Conservation (phyloP, 2,113 vertebrate genomes). For the Psephotus haematonotus region DNA sequence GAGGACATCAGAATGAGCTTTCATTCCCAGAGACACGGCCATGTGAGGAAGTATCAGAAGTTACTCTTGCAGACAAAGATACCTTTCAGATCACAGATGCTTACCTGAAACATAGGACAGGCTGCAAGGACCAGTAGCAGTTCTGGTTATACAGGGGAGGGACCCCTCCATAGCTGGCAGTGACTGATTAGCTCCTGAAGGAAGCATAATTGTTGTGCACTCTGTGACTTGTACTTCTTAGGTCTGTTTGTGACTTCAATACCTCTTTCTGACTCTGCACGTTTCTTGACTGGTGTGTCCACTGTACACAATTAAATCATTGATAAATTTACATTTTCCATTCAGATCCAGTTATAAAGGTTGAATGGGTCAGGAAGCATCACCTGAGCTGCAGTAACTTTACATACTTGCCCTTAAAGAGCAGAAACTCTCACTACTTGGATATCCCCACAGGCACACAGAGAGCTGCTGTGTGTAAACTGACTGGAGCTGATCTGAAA, state of each 20-base stretch:
- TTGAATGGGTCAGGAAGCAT: background rate
- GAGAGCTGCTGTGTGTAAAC: background rate
- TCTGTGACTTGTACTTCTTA: background rate
- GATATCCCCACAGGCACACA: background rate
- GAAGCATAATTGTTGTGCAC: background rate
- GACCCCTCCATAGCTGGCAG: background rate
- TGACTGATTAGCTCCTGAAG: background rate
- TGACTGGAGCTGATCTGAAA: background rate
- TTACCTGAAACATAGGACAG: background rate
- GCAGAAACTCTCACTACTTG: background rate
- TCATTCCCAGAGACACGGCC: background rate
- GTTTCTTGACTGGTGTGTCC: background rate
- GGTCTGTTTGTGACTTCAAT: background rate
- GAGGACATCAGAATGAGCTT: background rate
- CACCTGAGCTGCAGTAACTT: background rate
- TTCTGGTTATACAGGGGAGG: background rate
- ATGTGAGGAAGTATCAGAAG: background rate
- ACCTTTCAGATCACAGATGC: background rate
- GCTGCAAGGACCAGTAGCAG: background rate
- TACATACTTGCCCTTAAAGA: background rate
- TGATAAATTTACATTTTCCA: background rate
- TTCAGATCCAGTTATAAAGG: background rate
- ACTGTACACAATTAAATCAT: background rate
- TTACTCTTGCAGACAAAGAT: background rate
- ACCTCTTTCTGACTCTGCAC: background rate